Percentiles rank a stretch among this genome's conserved stretches.
Evolutionary conservation across 2,888 invertebrate species (phyloP).

Genomic region (Tortricodes alternella): DNA sequence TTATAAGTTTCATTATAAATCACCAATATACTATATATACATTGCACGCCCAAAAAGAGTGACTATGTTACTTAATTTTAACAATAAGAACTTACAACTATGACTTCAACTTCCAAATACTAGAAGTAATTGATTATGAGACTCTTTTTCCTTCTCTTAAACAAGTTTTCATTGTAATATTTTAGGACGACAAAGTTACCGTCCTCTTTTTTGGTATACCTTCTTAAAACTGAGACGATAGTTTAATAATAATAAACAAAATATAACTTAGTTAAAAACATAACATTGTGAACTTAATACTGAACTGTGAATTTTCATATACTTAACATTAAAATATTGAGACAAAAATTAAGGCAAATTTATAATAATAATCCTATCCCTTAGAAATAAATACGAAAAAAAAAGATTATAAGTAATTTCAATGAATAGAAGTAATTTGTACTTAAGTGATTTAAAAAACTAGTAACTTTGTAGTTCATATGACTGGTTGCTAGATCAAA

Average conservation of each 20-base stretch:
- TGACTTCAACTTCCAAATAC: slow-evolving; percentile 53
- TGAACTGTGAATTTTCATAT: slow-evolving; percentile 20
- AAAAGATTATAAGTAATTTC: slow-evolving; percentile 24
- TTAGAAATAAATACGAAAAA: slow-evolving; percentile 27
- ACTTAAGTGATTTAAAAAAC: slow-evolving; percentile 43
- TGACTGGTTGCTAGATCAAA: slow-evolving; percentile 19
- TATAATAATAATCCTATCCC: slow-evolving; percentile 18
- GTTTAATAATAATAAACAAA: slow-evolving; percentile 11
- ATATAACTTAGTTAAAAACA: slow-evolving; percentile 3
- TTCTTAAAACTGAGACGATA: slow-evolving; percentile 17
- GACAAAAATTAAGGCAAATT: slow-evolving; percentile 21
- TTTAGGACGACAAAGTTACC: slow-evolving; percentile 19
- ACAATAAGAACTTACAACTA: slow-evolving; percentile 52
- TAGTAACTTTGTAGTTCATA: slow-evolving; percentile 29
- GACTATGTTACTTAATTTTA: slow-evolving; percentile 41
- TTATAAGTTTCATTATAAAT: slow-evolving; percentile 35
- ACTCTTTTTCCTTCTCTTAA: slow-evolving; percentile 49
- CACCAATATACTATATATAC: slow-evolving; percentile 35
- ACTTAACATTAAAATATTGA: slow-evolving; percentile 22
- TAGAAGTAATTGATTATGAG: slow-evolving; percentile 57
- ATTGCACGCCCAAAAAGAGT: slow-evolving; percentile 50
- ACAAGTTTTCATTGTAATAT: slow-evolving; percentile 30
- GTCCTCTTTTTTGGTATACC: slow-evolving; percentile 24
- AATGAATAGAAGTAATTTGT: slow-evolving; percentile 51
- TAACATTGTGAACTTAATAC: slow-evolving; percentile 28